Conservation (phyloP, 2,888 invertebrate genomes). For the Norana najaformis region DNA sequence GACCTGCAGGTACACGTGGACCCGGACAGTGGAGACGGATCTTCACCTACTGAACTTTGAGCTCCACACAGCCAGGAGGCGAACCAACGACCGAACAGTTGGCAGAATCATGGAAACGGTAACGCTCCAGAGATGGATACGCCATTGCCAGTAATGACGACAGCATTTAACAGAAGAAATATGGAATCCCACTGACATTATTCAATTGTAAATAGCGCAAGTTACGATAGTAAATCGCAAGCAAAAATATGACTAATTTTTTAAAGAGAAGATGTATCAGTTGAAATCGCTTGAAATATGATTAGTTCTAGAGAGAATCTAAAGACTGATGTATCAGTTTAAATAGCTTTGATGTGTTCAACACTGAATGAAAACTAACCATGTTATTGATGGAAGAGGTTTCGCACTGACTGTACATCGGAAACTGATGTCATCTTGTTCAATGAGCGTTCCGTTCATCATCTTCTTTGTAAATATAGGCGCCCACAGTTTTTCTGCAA, state of each 20-base stretch:
- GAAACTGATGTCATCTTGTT: not conserved
- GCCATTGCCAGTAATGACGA: too few species aligned
- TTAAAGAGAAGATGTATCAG: not conserved
- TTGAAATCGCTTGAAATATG: not conserved
- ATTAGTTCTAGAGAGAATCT: not conserved
- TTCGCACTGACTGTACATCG: conserved; percentile 15
- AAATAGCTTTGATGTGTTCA: not conserved
- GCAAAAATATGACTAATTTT: not conserved
- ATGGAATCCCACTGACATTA: not conserved
- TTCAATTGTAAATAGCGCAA: not conserved
- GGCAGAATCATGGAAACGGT: too few species aligned
- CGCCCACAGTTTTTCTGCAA: conserved; percentile 23
- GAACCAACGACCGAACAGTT: too few species aligned
- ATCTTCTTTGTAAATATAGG: not conserved
- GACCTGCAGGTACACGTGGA: too few species aligned
- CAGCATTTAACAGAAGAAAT: too few species aligned
- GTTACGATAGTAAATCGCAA: not conserved
- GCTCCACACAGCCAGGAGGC: too few species aligned
- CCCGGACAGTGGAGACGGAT: too few species aligned
- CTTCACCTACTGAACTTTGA: too few species aligned
- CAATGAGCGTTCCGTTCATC: not conserved
- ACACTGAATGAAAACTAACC: not conserved
- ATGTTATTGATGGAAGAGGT: not conserved
- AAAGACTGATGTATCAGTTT: not conserved
- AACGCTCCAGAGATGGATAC: too few species aligned